Percentiles rank a stretch among this genome's conserved stretches.
Conservation (phyloP, 2,888 invertebrate species). For the Nasonovia ribisnigri region DNA sequence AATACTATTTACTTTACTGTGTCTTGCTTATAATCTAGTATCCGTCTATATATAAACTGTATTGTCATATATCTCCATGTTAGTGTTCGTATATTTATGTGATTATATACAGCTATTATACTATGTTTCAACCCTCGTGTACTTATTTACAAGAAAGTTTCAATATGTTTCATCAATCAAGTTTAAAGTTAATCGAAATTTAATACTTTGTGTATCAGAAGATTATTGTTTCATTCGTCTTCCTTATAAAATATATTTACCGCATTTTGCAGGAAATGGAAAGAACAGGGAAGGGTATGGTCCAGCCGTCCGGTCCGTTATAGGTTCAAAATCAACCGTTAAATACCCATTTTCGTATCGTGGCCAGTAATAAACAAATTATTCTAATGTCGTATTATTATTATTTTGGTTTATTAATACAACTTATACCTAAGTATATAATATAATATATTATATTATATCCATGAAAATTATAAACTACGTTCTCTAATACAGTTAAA, state of each 20-base stretch:
- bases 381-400: not conserved
- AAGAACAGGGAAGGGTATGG: not conserved
- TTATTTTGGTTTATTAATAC: not conserved
- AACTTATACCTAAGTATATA: not conserved
- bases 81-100: not conserved
- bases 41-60: not conserved
- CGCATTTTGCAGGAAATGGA: not conserved
- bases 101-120: not conserved
- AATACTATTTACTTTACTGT: not conserved
- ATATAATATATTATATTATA: no score
- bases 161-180: not conserved
- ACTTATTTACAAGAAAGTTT: not conserved
- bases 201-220: not conserved
- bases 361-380: not conserved
- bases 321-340: not conserved
- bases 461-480: not conserved
- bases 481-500: not conserved
- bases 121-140: not conserved
- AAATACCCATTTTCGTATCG: not conserved
- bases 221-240: not conserved
- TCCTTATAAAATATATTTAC: not conserved
- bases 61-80: not conserved
- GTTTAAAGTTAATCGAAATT: slow-evolving; percentile 2
- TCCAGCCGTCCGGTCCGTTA: not conserved
- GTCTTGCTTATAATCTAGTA: not conserved